Percentiles rank a stretch among this genome's conserved stretches.
Evolutionary conservation across 2,888 invertebrate genomes (phyloP).

Genomic region (Plagodis pulveraria): DNA sequence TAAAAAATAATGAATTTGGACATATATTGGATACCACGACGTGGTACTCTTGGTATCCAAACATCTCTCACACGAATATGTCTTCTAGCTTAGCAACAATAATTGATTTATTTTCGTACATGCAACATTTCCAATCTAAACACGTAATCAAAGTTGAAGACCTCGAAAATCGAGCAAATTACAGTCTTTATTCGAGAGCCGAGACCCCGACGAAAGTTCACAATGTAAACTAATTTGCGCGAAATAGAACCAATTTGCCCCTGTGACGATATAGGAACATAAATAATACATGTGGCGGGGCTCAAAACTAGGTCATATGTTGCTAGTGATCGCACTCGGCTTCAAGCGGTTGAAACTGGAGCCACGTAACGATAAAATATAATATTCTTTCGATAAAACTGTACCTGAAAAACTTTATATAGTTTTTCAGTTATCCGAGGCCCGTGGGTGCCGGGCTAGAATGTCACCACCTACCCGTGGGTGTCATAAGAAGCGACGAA

Average conservation of each 20-base stretch:
- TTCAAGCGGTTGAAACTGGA: background rate
- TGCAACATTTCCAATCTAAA: conserved; percentile 1
- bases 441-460: too few relatives aligned
- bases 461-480: too few relatives aligned
- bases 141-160: conserved; percentile 1
- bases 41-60: too few relatives aligned
- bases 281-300: conserved; percentile 1
- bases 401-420: too few relatives aligned
- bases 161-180: conserved; percentile 7
- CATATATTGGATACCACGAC: too few relatives aligned
- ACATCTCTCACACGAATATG: too few relatives aligned
- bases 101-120: too few relatives aligned
- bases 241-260: conserved; percentile 15
- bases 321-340: background rate
- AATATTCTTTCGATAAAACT: background rate
- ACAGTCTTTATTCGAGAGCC: background rate
- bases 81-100: too few relatives aligned
- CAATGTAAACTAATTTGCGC: conserved; percentile 21
- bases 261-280: conserved; percentile 3
- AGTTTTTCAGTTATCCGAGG: too few relatives aligned
- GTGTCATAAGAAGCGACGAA: too few relatives aligned
- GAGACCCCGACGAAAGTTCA: conserved; percentile 7
- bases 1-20: too few relatives aligned
- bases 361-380: background rate
- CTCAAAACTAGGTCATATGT: conserved; percentile 18